phyloP scores from a whole-genome alignment of 2,888 invertebrate species.

The Emmelina monodactyla region DNA sequence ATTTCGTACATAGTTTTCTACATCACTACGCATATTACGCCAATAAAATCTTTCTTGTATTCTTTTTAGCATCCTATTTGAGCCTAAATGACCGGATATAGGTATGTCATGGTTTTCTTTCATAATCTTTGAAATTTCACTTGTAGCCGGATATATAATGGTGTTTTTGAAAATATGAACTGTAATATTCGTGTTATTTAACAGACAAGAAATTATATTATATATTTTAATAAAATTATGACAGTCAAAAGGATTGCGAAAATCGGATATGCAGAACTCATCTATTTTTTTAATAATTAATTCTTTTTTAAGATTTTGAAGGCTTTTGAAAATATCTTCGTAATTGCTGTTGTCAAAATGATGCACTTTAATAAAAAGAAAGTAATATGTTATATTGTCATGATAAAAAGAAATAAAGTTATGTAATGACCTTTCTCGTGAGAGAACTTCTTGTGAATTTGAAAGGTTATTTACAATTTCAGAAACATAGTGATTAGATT shows the following conservation, averaged over 20 bases:
- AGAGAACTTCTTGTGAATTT: constrained; percentile 3
- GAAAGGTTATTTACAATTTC: constrained; percentile 11
- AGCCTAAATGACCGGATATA: constrained; percentile 10
- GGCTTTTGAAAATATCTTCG: not conserved
- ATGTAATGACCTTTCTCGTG: not conserved
- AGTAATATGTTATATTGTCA: constrained; percentile 6
- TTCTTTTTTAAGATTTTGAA: not conserved
- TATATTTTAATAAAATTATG: constrained; percentile 5
- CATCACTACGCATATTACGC: constrained; percentile 10
- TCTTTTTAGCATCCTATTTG: constrained; percentile 6
- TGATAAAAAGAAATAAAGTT: not conserved
- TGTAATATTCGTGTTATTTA: not conserved
- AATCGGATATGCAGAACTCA: not conserved
- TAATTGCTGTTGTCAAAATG: constrained; percentile 6
- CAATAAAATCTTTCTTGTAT: constrained; percentile 9
- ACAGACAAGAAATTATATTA: constrained; percentile 4
- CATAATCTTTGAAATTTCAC: constrained; percentile 4
- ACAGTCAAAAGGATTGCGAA: constrained; percentile 2
- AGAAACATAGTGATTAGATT: constrained; percentile 18
- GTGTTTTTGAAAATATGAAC: not conserved
- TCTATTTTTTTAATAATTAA: not conserved
- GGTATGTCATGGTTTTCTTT: constrained; percentile 11
- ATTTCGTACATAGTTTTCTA: constrained; percentile 5
- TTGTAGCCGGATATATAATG: not conserved
- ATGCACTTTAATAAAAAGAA: constrained; percentile 11